These are phyloP conservation scores for Phrynocephalus forsythii DNA, from an alignment of 2,797 vertebrate species.

Conservation along the genomic window DNA sequence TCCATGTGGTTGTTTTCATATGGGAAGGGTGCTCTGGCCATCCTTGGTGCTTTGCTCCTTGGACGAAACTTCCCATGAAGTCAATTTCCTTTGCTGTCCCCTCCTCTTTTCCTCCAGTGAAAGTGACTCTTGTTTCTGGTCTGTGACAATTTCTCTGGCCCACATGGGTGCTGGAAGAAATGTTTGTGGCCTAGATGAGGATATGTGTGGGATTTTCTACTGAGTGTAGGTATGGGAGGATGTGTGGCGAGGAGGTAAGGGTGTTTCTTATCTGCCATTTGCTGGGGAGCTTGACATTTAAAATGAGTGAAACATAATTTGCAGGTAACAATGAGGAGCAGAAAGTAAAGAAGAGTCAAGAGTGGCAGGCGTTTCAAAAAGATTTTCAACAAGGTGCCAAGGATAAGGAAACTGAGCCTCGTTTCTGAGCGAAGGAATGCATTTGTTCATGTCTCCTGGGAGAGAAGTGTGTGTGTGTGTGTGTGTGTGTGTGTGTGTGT, in stretches of 20 bases:
- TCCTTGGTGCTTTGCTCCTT: neutral
- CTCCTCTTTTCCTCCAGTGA: neutral
- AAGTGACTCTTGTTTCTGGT: neutral
- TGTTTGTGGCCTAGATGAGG: neutral
- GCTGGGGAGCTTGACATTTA: neutral
- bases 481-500: neutral
- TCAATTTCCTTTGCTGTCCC: neutral
- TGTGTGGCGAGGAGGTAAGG: neutral
- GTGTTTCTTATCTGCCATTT: neutral
- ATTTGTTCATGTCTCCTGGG: neutral
- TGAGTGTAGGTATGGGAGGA: neutral
- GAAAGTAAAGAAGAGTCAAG: neutral
- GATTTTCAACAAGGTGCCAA: no score
- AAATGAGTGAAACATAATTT: neutral
- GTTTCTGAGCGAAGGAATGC: no score
- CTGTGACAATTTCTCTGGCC: neutral
- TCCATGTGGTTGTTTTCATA: neutral
- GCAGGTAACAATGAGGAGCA: neutral
- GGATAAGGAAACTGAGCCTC: no score
- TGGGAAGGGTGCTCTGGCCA: neutral
- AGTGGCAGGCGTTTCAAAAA: neutral
- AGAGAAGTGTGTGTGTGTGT: no score
- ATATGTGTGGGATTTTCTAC: neutral
- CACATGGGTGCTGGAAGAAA: neutral
- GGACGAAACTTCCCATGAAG: no score